phyloP scores from a whole-genome alignment of 2,888 invertebrate genomes.

The Heliconius sara region DNA sequence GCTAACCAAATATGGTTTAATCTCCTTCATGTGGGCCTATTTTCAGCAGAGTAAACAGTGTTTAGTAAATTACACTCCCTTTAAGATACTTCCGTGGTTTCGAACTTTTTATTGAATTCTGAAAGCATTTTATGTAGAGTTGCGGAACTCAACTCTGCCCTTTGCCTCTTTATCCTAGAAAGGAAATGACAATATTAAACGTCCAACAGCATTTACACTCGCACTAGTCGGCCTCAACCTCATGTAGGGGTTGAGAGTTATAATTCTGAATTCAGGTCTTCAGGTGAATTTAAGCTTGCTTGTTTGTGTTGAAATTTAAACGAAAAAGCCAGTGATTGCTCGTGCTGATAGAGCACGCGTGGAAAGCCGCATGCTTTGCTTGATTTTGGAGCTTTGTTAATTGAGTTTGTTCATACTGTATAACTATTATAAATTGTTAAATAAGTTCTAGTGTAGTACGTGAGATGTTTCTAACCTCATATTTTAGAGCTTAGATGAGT shows the following conservation, averaged over 20 bases:
- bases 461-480: neutral
- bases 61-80: too few relatives aligned
- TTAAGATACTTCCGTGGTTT: too few relatives aligned
- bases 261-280: constrained; percentile 12
- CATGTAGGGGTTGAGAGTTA: neutral
- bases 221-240: too few relatives aligned
- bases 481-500: neutral
- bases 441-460: neutral
- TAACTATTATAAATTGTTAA: constrained; percentile 2
- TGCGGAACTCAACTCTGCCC: too few relatives aligned
- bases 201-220: too few relatives aligned
- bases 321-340: constrained; percentile 27
- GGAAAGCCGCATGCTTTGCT: neutral
- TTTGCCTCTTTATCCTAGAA: too few relatives aligned
- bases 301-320: constrained; percentile 11
- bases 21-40: neutral
- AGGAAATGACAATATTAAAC: too few relatives aligned
- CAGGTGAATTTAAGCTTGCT: constrained; percentile 13
- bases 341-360: constrained; percentile 27
- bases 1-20: constrained; percentile 7
- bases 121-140: too few relatives aligned
- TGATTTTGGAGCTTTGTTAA: constrained; percentile 12
- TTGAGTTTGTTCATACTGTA: neutral
- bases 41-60: too few relatives aligned
- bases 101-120: too few relatives aligned